Percentiles rank a stretch among this genome's conserved stretches.
These are phyloP conservation scores for Rapana venosa DNA, from an alignment of 2,888 invertebrate species.

Conservation along the genomic window DNA sequence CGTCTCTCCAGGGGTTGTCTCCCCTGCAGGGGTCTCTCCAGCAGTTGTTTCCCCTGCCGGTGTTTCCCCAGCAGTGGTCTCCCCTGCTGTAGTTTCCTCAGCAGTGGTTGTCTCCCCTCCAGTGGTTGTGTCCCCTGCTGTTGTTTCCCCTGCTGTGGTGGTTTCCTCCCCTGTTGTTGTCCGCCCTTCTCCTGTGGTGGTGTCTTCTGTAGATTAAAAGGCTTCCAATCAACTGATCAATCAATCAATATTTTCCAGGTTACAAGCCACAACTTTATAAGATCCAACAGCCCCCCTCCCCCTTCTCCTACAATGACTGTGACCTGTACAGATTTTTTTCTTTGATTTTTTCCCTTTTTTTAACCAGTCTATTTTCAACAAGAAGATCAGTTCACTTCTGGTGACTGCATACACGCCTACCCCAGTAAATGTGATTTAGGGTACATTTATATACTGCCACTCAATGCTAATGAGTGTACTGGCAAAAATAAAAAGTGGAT, in stretches of 20 bases:
- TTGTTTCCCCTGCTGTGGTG: conserved; percentile 50
- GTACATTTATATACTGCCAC: no score
- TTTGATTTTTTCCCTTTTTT: no score
- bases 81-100: conserved; percentile 27
- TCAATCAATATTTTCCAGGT: not conserved
- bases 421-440: no score
- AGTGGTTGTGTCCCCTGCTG: conserved; percentile 52
- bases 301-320: no score
- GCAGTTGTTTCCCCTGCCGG: conserved; percentile 33
- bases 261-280: no score
- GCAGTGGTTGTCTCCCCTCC: not conserved
- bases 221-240: not conserved
- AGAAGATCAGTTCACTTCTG: no score
- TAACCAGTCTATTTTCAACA: no score
- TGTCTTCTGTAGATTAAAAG: conserved; percentile 30
- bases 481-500: no score
- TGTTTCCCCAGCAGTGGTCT: not conserved
- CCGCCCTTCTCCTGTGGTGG: conserved; percentile 16
- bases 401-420: no score
- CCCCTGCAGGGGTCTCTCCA: conserved; percentile 32
- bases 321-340: no score
- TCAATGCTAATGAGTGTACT: no score
- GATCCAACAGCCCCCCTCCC: no score
- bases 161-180: conserved; percentile 47
- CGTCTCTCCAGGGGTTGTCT: not conserved